Evolutionary conservation across 1,140 invertebrate species (phyloP), one percentile per base, ranked within the genome.

Genomic region (Bombus impatiens): DNA sequence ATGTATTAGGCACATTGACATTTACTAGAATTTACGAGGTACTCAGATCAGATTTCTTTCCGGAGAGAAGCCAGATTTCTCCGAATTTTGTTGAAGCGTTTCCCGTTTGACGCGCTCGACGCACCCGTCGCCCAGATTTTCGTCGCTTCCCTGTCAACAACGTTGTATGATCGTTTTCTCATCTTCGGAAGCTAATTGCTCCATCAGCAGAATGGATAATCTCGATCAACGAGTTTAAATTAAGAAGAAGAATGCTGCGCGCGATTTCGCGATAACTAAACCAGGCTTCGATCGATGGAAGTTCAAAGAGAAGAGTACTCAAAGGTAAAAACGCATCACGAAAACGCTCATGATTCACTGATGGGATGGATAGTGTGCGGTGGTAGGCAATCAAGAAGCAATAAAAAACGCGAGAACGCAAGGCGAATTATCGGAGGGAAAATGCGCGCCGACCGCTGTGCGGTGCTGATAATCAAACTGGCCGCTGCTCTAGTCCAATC

Each of bases 1-100:
- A 92, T 92, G 87, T 80, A 86, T 84, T 37, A 90, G 47, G 40
- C 42, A 57, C 70, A 84, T 80, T 80, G 57, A 83, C 59, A 74
- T 79, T 32, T 70, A 75, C 65, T 82, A 68, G 78, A 87, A 90
- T 90, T 90, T 89, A 47, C 62, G 78, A 62, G 42, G 79, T 81
- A 88, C 78, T 90, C 82, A 84, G 40, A 44, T n/a, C 32, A 35
- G 35, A 47, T 28, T 37, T n/a, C 28, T 5, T 37, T 18, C 82
- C 72, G 65, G 71, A 57, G 83, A 65, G 3, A 13, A 65, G 70
- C 40, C 70, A 65, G 77, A 4, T 78, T 62, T 71, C 32, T 10
- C 76, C 53, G 67, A 62, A 42, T 37, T 47, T n/a, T 47, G 22
- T 12, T 40, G 77, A 47, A 80, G 62, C 42, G 47, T 53, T 71